Evolutionary conservation across 1,140 invertebrate genomes (phyloP).

Genomic region (Orchesella cincta): DNA sequence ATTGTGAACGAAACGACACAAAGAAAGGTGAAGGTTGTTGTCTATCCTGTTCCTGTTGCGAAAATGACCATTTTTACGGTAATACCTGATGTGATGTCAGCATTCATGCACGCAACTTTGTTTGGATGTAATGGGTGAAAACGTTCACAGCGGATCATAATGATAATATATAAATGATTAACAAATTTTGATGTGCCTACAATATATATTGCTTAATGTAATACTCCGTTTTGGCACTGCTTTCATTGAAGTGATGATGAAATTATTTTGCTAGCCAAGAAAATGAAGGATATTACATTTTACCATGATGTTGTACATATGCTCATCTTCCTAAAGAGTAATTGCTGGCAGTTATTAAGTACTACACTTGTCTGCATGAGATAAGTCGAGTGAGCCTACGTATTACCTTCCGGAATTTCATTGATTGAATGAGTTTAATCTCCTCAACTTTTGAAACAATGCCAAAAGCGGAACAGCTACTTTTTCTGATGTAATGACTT

Average conservation of each 20-base stretch:
- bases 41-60: not conserved
- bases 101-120: not conserved
- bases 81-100: too few relatives aligned
- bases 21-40: slow-evolving; percentile 29
- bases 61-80: too few relatives aligned
- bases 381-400: too few relatives aligned
- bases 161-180: slow-evolving; percentile 10
- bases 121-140: not conserved
- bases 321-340: too few relatives aligned
- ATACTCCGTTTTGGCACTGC: not conserved
- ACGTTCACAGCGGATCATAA: not conserved
- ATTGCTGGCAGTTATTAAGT: too few relatives aligned
- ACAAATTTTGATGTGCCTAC: slow-evolving; percentile 1
- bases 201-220: not conserved
- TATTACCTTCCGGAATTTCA: not conserved
- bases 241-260: not conserved
- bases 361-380: too few relatives aligned
- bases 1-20: not conserved
- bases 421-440: not conserved
- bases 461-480: not conserved
- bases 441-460: not conserved
- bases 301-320: too few relatives aligned
- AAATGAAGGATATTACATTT: too few relatives aligned
- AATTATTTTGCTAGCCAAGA: not conserved
- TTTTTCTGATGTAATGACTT: not conserved